These are phyloP conservation scores for Penaeus chinensis DNA, from an alignment of 1,140 invertebrate genomes.

Conservation along the genomic window DNA sequence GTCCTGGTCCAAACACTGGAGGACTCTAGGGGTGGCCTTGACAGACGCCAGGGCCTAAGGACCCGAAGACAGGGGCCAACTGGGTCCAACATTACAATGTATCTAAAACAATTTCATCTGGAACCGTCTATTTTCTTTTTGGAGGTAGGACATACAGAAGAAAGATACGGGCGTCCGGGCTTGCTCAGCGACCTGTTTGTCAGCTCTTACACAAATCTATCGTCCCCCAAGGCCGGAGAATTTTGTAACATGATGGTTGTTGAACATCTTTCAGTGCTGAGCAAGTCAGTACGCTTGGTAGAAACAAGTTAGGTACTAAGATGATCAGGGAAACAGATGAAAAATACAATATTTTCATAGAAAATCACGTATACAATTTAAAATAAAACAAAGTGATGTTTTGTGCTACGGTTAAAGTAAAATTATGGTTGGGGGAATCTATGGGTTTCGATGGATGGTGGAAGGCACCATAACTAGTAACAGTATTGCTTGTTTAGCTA, in stretches of 20 bases:
- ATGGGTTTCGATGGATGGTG: slow-evolving; percentile 62
- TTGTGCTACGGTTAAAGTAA: slow-evolving; percentile 57
- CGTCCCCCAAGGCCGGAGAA: slow-evolving; percentile 24
- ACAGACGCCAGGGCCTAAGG: slow-evolving; percentile 54
- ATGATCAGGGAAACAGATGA: slow-evolving; percentile 31
- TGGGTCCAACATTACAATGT: slow-evolving; percentile 52
- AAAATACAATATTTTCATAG: slow-evolving; percentile 37
- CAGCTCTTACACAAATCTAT: slow-evolving; percentile 16
- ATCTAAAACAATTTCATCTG: slow-evolving; percentile 57
- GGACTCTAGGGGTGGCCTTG: slow-evolving; percentile 40
- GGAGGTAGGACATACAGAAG: slow-evolving; percentile 52
- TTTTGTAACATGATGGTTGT: slow-evolving; percentile 20
- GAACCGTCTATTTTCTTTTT: slow-evolving; percentile 45
- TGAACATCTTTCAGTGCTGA: slow-evolving; percentile 26
- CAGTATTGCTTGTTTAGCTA: slow-evolving; percentile 61
- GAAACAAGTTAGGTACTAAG: slow-evolving; percentile 46
- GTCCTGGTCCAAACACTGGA: slow-evolving; percentile 47
- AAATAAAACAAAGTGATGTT: slow-evolving; percentile 39
- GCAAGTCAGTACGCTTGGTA: slow-evolving; percentile 53
- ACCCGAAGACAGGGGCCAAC: slow-evolving; percentile 59
- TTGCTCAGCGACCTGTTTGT: slow-evolving; percentile 33
- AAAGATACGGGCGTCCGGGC: slow-evolving; percentile 52
- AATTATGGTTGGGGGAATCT: slow-evolving; percentile 43
- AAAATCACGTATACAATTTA: slow-evolving; percentile 52
- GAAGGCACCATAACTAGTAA: slow-evolving; percentile 62